Evolutionary conservation across 2,797 vertebrate species (phyloP).

Genomic region (Peromyscus nudipes): DNA sequence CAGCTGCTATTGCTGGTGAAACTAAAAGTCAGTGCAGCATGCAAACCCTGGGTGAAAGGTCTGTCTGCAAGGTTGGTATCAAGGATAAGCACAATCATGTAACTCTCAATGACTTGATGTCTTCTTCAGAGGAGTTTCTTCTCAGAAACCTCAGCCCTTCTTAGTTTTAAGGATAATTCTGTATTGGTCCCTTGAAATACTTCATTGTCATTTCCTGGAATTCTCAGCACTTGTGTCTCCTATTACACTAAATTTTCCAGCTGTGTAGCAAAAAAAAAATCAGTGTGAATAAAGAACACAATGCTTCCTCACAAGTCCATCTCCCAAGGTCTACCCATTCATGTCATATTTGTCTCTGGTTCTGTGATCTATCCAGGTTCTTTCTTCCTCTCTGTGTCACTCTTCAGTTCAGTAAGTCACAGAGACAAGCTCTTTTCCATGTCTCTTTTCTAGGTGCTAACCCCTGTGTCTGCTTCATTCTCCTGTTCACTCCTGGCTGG

Average conservation of each 20-base stretch:
- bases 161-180: not conserved
- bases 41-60: not conserved
- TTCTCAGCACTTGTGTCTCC: not conserved
- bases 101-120: not conserved
- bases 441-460: not conserved
- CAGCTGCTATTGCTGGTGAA: accelerated
- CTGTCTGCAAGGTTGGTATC: not conserved
- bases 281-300: not conserved
- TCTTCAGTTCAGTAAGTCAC: accelerated
- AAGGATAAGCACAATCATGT: no score
- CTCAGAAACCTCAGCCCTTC: not conserved
- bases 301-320: accelerated
- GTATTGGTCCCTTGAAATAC: not conserved
- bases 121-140: not conserved
- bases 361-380: not conserved
- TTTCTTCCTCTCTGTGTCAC: not conserved
- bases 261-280: accelerated
- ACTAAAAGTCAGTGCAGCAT: accelerated
- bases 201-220: no score
- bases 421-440: not conserved
- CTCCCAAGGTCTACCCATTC: no score
- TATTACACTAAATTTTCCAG: not conserved
- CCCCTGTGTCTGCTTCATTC: accelerated
- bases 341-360: not conserved
- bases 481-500: not conserved